These are phyloP conservation scores for Anarrhichthys ocellatus DNA, from an alignment of 2,113 vertebrate genomes.

Conservation along the genomic window DNA sequence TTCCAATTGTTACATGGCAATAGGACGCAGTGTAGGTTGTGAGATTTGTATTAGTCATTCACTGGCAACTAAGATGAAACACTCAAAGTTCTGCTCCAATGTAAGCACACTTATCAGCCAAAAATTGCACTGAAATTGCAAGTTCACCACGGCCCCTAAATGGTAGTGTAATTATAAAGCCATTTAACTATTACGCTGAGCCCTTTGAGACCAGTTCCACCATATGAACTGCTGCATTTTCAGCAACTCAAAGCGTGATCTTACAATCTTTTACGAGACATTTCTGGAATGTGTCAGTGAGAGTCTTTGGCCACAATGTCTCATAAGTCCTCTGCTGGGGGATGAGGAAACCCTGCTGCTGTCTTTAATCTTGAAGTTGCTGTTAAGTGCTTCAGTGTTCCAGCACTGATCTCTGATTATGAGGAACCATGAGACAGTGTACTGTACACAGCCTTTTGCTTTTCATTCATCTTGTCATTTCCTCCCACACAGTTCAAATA, in stretches of 20 bases:
- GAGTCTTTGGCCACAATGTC: constrained; percentile 22
- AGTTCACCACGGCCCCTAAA: constrained; percentile 52
- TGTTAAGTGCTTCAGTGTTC: constrained; percentile 43
- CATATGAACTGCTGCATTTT: constrained; percentile 55
- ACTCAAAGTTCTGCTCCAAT: constrained; percentile 28
- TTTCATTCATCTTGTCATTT: constrained; percentile 52
- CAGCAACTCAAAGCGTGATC: constrained; percentile 48
- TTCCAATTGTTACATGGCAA: background rate
- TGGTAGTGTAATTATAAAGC: constrained; percentile 60
- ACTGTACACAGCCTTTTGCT: constrained; percentile 40
- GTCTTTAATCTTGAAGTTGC: constrained; percentile 61
- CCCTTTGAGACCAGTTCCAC: constrained; percentile 48
- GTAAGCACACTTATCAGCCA: constrained; percentile 61
- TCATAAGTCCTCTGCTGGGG: constrained; percentile 49
- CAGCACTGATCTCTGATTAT: constrained; percentile 49
- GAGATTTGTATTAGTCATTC: constrained; percentile 27
- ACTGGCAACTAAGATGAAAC: constrained; percentile 34
- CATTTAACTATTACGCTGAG: constrained; percentile 62
- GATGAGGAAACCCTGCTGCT: constrained; percentile 52
- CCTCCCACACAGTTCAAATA: constrained; percentile 93
- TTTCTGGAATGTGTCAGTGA: constrained; percentile 70
- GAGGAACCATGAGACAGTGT: constrained; percentile 32
- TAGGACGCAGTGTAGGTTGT: constrained; percentile 17
- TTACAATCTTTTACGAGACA: constrained; percentile 41
- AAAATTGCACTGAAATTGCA: constrained; percentile 53